Conservation (phyloP, 2,113 vertebrate species). For the Gorsachius goisagi region DNA sequence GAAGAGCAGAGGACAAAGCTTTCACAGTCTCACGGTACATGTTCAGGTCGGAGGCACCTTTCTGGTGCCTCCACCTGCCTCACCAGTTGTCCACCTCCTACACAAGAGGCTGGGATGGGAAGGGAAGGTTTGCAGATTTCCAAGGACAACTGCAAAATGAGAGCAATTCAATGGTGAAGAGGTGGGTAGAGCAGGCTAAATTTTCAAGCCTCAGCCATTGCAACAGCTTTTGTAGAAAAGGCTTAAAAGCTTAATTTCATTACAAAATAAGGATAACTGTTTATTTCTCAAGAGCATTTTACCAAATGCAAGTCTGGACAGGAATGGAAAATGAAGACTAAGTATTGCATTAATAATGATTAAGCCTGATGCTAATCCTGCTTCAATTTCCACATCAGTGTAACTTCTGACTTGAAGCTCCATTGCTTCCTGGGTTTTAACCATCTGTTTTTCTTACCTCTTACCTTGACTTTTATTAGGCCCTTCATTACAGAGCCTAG, state of each 20-base stretch:
- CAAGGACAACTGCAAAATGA: neutral
- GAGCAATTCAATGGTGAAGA: neutral
- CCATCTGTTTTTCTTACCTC: neutral
- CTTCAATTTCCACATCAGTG: neutral
- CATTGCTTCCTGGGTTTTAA: neutral
- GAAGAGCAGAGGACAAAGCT: neutral
- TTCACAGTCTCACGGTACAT: neutral
- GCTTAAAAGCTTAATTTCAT: neutral
- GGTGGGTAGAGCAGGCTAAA: neutral
- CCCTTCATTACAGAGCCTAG: neutral
- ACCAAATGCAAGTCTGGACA: neutral
- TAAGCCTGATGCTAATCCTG: neutral
- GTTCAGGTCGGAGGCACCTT: neutral
- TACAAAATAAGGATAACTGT: neutral
- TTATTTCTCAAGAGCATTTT: neutral
- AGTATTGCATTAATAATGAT: slow-evolving; percentile 8
- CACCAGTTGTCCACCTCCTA: neutral
- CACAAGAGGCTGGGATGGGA: neutral
- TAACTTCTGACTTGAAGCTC: neutral
- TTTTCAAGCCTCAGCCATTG: neutral
- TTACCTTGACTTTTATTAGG: neutral
- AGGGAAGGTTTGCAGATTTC: neutral
- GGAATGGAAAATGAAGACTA: neutral
- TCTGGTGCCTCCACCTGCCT: neutral
- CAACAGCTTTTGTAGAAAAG: neutral